Percentiles rank a stretch among this genome's conserved stretches.
phyloP scores from a whole-genome alignment of 92 coral and sea anemone genomes.

The Anthopleura xanthogrammica region DNA sequence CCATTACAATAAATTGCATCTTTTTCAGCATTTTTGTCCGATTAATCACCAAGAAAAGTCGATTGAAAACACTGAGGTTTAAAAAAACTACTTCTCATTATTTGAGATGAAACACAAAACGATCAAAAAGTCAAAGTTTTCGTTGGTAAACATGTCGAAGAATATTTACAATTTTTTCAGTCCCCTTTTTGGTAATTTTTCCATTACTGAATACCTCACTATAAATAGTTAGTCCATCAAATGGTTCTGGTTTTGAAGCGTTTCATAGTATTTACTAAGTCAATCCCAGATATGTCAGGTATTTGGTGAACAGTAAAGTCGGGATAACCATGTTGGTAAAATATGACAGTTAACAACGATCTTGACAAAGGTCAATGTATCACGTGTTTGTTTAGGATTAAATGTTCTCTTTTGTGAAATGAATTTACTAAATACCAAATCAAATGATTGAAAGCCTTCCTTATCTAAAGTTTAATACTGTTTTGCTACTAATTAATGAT shows the following conservation, averaged over 20 bases:
- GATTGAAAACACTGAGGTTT: too few species aligned
- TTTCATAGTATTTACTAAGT: background rate
- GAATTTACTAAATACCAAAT: background rate
- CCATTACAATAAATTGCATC: too few species aligned
- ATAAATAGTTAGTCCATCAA: background rate
- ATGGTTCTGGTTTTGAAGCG: background rate
- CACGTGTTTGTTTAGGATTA: slow-evolving; percentile 12
- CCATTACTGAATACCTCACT: slow-evolving; percentile 5
- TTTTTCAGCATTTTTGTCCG: too few species aligned
- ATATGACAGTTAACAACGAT: slow-evolving; percentile 9
- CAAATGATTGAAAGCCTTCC: background rate
- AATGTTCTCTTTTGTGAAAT: background rate
- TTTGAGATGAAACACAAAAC: too few species aligned
- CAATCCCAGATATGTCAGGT: background rate
- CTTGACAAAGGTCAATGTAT: slow-evolving; percentile 5
- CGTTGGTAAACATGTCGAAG: background rate
- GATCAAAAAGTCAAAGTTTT: too few species aligned
- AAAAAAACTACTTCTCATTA: too few species aligned
- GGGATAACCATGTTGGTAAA: background rate
- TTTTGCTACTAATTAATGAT: too few species aligned
- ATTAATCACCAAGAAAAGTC: too few species aligned
- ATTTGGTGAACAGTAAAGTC: background rate
- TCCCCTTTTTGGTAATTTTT: background rate
- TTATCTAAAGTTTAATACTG: too few species aligned
- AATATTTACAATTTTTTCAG: background rate